Evolutionary conservation across 2,113 vertebrate species (phyloP).

Genomic region (Pteropus alecto): DNA sequence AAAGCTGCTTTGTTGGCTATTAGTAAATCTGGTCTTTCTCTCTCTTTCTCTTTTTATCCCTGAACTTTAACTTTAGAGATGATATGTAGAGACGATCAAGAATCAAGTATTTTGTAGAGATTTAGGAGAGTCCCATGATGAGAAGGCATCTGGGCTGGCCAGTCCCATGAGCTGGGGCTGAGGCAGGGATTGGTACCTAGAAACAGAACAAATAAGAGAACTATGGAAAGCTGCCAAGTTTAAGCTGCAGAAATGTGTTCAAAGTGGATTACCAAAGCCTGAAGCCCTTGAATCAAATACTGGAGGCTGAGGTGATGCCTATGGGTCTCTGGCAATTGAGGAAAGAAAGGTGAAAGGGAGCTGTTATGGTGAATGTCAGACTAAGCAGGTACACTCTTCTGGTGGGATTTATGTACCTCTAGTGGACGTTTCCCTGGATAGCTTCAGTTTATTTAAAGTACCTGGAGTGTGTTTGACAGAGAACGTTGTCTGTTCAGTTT

Average conservation of each 20-base stretch:
- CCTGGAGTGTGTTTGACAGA: not conserved
- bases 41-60: not conserved
- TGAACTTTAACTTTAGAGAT: not conserved
- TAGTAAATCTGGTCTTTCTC: not conserved
- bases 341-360: not conserved
- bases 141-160: no score
- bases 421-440: not conserved
- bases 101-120: not conserved
- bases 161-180: not conserved
- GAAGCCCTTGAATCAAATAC: not conserved
- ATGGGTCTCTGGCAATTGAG: not conserved
- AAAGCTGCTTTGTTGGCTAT: not conserved
- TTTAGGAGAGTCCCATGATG: not conserved
- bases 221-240: not conserved
- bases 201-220: not conserved
- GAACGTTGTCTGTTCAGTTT: not conserved
- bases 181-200: not conserved
- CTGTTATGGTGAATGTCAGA: not conserved
- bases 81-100: not conserved
- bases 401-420: not conserved
- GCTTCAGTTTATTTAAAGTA: not conserved
- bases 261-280: not conserved
- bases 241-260: not conserved
- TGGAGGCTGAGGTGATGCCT: not conserved
- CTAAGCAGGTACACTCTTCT: not conserved